Conservation (phyloP, 53 echinoderm and acorn worm species). For the Glandiceps talaboti region DNA sequence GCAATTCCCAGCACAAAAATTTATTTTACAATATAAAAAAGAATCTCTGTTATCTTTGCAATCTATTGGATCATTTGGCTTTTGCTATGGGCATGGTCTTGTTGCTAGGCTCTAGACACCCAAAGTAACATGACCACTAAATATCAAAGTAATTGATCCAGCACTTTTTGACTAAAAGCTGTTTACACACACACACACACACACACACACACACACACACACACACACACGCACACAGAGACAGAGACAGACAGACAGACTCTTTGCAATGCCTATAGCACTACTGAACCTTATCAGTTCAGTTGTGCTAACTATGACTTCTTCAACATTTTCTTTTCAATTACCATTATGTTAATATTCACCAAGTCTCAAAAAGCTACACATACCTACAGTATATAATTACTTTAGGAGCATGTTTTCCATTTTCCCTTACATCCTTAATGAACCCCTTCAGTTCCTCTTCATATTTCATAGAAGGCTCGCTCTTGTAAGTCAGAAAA, state of each 20-base stretch:
- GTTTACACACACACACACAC: not conserved
- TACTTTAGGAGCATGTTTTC: not conserved
- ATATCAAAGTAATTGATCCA: too few relatives aligned
- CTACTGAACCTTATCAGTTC: not conserved
- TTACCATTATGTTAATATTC: not conserved
- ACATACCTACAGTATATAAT: not conserved
- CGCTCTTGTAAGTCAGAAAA: not conserved
- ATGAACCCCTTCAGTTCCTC: not conserved
- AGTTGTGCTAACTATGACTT: too few relatives aligned
- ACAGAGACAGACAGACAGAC: not conserved
- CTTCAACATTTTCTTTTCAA: too few relatives aligned
- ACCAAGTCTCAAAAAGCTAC: not conserved
- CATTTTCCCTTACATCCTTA: not conserved
- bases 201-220: not conserved
- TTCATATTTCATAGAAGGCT: not conserved
- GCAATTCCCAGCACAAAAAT: too few relatives aligned
- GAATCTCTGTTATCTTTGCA: too few relatives aligned
- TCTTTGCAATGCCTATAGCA: not conserved
- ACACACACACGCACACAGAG: not conserved
- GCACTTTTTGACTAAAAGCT: too few relatives aligned
- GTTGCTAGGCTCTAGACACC: too few relatives aligned
- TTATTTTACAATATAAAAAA: too few relatives aligned
- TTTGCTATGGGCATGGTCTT: too few relatives aligned
- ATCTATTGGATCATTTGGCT: too few relatives aligned
- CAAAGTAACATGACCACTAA: too few relatives aligned